A percentile compares a stretch with the other conserved stretches of the same genome.
phyloP scores from a whole-genome alignment of 2,888 invertebrate species.

The Polietes domitor region DNA sequence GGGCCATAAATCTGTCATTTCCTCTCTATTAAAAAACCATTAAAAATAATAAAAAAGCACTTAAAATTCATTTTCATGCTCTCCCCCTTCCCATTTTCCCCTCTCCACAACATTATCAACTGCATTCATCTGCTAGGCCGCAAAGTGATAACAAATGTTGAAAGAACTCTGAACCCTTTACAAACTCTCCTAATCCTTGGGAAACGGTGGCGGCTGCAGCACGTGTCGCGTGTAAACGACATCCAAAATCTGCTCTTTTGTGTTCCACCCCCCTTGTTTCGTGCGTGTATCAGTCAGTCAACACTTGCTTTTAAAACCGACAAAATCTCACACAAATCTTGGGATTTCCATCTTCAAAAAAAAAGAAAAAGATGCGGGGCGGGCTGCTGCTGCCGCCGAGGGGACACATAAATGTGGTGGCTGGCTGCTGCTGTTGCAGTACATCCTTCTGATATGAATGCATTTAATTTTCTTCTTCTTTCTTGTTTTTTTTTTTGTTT shows the following conservation, averaged over 20 bases:
- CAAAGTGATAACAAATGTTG: not conserved
- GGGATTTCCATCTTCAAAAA: not conserved
- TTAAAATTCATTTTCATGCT: slow-evolving; percentile 49
- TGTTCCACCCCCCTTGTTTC: not conserved
- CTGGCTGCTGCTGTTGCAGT: no score
- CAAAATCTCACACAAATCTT: slow-evolving; percentile 9
- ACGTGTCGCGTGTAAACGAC: slow-evolving; percentile 17
- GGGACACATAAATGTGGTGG: not conserved
- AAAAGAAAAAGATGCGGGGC: not conserved
- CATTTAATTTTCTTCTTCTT: no score
- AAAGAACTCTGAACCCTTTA: not conserved
- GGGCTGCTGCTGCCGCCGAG: not conserved
- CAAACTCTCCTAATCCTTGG: slow-evolving; percentile 15
- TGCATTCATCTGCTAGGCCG: not conserved
- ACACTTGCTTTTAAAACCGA: slow-evolving; percentile 59
- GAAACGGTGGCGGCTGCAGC: no score
- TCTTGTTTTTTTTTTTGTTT: no score
- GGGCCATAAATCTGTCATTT: slow-evolving; percentile 60
- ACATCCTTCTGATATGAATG: no score
- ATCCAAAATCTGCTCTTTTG: slow-evolving; percentile 13
- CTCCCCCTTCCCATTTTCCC: not conserved
- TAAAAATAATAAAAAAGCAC: slow-evolving; percentile 48
- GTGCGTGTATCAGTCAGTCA: slow-evolving; percentile 43
- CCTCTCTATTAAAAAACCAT: slow-evolving; percentile 62
- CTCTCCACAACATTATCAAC: not conserved